Percentiles rank a stretch among this genome's conserved stretches.
phyloP scores from a whole-genome alignment of 2,797 vertebrate genomes.

The Enoplosus armatus region DNA sequence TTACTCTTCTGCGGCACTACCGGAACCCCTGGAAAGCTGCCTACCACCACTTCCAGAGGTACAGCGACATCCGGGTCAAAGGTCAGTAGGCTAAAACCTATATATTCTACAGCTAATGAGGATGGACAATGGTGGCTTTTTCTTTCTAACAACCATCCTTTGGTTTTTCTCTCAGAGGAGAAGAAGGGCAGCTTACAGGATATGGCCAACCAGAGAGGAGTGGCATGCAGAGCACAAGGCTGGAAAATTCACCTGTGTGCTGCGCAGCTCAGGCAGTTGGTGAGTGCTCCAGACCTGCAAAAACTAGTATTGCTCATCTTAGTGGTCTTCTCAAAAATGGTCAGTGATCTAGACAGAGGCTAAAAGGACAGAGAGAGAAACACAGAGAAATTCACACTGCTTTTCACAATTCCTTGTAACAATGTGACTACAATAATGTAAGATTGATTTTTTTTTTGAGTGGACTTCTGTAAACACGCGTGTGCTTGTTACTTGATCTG shows the following conservation, averaged over 20 bases:
- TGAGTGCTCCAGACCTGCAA: constrained; percentile 77
- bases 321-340: too few relatives aligned
- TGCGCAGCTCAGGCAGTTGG: constrained; percentile 96
- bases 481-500: constrained; percentile 7
- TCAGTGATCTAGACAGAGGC: background rate
- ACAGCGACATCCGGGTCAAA: constrained; percentile 98
- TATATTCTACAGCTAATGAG: background rate
- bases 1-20: constrained; percentile 96
- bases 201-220: constrained; percentile 97
- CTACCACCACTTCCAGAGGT: constrained; percentile 98
- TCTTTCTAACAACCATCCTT: background rate
- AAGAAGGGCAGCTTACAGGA: constrained; percentile 97
- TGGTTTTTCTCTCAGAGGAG: constrained; percentile 88
- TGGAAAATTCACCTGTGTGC: constrained; percentile 99
- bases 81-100: constrained; percentile 82
- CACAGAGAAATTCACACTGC: background rate
- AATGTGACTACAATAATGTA: background rate
- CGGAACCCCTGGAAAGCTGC: constrained; percentile 99
- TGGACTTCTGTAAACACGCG: background rate
- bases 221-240: constrained; percentile 96
- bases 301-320: background rate
- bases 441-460: background rate
- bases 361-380: background rate
- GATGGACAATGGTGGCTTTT: background rate
- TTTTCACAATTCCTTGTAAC: background rate